Evolutionary conservation across 2,113 vertebrate genomes (phyloP).

Genomic region (Tenrec ecaudatus): DNA sequence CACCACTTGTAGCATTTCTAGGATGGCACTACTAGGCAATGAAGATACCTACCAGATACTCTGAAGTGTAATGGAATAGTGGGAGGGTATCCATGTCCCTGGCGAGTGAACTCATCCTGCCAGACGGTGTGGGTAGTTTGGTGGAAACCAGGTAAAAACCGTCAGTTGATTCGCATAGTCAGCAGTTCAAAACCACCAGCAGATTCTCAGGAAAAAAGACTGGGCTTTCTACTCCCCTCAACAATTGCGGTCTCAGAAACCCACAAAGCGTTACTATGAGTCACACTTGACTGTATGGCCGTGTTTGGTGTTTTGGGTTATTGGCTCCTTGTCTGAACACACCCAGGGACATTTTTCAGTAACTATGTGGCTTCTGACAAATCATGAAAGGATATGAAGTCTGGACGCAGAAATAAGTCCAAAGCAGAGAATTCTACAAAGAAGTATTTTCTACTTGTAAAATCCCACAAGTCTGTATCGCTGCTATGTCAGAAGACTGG

Average conservation of each 20-base stretch:
- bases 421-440: background rate
- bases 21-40: too few relatives aligned
- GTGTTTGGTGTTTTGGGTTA: background rate
- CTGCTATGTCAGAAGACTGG: background rate
- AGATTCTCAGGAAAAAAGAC: too few relatives aligned
- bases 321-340: background rate
- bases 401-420: background rate
- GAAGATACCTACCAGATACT: too few relatives aligned
- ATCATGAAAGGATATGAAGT: background rate
- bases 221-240: too few relatives aligned
- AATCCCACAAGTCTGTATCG: background rate
- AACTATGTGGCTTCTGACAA: background rate
- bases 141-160: too few relatives aligned
- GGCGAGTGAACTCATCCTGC: background rate
- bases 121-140: background rate
- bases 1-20: too few relatives aligned
- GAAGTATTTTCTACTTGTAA: background rate
- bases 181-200: too few relatives aligned
- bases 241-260: too few relatives aligned
- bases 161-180: too few relatives aligned
- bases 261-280: too few relatives aligned
- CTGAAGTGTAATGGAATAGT: background rate
- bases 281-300: too few relatives aligned
- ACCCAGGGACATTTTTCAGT: background rate
- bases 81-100: background rate